Evolutionary conservation across 2,113 vertebrate species (phyloP), one percentile per base, ranked within the genome.

Genomic region (Phrynosoma platyrhinos): DNA sequence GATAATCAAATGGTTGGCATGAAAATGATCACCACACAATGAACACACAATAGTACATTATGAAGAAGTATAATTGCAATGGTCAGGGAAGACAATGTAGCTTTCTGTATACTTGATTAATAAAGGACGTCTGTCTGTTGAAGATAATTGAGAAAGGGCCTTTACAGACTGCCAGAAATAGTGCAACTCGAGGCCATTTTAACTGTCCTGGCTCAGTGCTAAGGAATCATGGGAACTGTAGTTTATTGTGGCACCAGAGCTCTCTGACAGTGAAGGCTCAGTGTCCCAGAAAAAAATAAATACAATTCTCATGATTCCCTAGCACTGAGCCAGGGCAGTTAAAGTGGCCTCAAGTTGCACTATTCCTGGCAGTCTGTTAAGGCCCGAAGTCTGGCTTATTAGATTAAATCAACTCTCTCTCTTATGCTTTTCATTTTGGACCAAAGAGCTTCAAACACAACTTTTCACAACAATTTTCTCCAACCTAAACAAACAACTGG

Each of bases 91-190:
- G 74, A 81, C 79, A 82, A 82, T 82, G 86, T 18, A 74, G 62
- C 36, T 75, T 47, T 75, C 40, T 75, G 79, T 62, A 81, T 12
- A 86, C 55, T 87, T 81, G 68, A 27, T 62, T 81, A 87, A 87
- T 74, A 82, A 74, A 80, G 71, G 36, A 74, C 64, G 53, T 72
- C 69, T 64, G 36, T 62, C 86, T 64, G 6, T 64, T 79, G 8
- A 36, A 80, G n/a, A 87, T 87, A 71, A 86, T 86, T 23, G 25
- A 79, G 85, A 86, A 86, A 36, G 36, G 36, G 36, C 36, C 36
- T 36, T 36, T 36, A 36, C 36, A 36, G 36, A 36, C 36, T 36
- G 36, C 36, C 36, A 36, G 36, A 36, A 36, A 36, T 36, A 36
- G 36, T 36, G 36, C 36, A 36, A 36, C 36, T 36, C 36, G 36